A percentile compares a stretch with the other conserved stretches of the same genome.
These are phyloP conservation scores for Recurvirostra avosetta DNA, from an alignment of 2,113 vertebrate species.

Conservation along the genomic window DNA sequence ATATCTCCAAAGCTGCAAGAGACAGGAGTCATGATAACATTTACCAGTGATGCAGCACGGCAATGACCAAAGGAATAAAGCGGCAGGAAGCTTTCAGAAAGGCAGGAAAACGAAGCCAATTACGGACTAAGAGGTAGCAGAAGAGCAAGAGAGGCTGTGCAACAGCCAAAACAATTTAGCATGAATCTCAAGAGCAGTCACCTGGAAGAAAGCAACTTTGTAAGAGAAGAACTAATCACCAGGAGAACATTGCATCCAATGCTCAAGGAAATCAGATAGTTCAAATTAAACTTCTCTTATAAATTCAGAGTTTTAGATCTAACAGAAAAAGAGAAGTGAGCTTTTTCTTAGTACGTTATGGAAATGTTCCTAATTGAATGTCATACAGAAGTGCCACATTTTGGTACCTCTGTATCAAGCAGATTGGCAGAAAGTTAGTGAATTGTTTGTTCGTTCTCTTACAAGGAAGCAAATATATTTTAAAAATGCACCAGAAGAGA, in stretches of 20 bases:
- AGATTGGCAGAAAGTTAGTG: background rate
- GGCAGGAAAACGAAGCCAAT: conserved; percentile 13
- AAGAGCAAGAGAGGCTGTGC: conserved; percentile 20
- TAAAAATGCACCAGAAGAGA: background rate
- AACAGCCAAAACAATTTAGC: background rate
- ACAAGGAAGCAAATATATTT: background rate
- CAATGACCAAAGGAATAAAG: background rate
- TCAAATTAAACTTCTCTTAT: background rate
- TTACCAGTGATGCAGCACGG: conserved; percentile 30
- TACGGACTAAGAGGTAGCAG: conserved; percentile 16
- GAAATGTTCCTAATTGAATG: background rate
- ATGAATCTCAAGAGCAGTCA: background rate
- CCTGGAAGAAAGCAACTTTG: background rate
- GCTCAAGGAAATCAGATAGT: background rate
- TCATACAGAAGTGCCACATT: background rate
- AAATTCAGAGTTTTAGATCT: background rate
- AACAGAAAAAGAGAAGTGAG: background rate
- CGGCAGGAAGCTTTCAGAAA: conserved; percentile 21
- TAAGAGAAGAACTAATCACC: background rate
- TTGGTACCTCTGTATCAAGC: background rate
- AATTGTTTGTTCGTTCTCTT: background rate
- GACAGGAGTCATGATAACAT: conserved; percentile 49
- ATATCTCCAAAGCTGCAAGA: conserved; percentile 95
- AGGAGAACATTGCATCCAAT: background rate
- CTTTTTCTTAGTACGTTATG: background rate